Evolutionary conservation across 2,888 invertebrate species (phyloP), one percentile per base, ranked within the genome.

Genomic region (Heliconius sara): DNA sequence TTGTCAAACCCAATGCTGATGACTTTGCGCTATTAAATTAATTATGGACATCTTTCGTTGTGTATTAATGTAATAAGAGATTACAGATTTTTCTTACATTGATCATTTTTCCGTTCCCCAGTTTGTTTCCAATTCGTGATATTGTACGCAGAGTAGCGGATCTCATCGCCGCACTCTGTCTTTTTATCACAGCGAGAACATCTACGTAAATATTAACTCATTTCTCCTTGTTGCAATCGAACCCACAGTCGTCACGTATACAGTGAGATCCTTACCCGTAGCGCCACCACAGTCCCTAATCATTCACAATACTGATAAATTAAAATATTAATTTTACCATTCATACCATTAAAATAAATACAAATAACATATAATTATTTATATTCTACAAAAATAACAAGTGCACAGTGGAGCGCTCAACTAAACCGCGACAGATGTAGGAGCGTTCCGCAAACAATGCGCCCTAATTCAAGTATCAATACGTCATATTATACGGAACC

Each of bases 361-460:
- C 16, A 68, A 68, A 70, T 70, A 70, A 47, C 6, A 43, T 70
- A 70, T 70, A 43, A 70, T 43, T 72, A 78, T 67, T 73, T 72
- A 78, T 76, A 76, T 75, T 63, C 19, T 27, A 52, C 63, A 66
- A 77, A 81, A 80, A 81, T 66, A 73, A 80, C 83, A 82, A 81
- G 79, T 65, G 79, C 25, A 65, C 71, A 79, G 76, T 81, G 68
- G 80, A 82, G 81, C 72, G 75, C 80, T 82, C 75, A 80, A 83
- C 82, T 86, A 90, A 89, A 92, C 87, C 86, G 80, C 88, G 92
- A 90, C 94, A 95, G 94, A 95, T 94, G 94, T 89, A 82, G 84
- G 85, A 88, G 90, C 88, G 85, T 86, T 87, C 85, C 85, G 80
- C 88, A 89, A 90, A 93, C 94, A 94, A 94, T 94, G 85, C 89